Percentiles rank a stretch among this genome's conserved stretches.
These are phyloP conservation scores for Poeciliopsis infans DNA, from an alignment of 2,797 vertebrate species.

Conservation along the genomic window DNA sequence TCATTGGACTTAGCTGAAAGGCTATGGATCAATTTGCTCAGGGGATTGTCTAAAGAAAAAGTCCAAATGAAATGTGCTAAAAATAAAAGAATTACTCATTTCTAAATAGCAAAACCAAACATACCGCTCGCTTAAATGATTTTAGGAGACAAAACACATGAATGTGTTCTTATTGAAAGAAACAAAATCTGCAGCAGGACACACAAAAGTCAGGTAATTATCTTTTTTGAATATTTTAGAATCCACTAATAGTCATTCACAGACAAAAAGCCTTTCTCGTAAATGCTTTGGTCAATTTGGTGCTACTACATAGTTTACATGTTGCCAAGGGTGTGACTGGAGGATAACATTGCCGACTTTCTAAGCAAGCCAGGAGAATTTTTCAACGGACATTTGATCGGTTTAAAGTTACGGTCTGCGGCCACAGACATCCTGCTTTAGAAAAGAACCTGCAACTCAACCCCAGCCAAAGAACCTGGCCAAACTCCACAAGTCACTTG, in stretches of 20 bases:
- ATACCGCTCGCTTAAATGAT: neutral
- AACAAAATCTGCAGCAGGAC: neutral
- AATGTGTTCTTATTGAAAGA: neutral
- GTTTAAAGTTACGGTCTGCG: constrained; percentile 41
- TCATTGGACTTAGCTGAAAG: neutral
- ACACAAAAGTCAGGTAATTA: neutral
- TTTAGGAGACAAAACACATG: neutral
- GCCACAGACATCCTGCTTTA: constrained; percentile 58
- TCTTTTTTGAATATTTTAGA: neutral
- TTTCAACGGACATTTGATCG: constrained; percentile 41
- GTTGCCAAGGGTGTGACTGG: constrained; percentile 19
- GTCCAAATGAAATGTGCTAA: neutral
- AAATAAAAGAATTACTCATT: neutral
- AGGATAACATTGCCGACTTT: constrained; percentile 31
- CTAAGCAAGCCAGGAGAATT: constrained; percentile 54
- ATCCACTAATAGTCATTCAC: neutral
- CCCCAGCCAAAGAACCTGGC: constrained; percentile 41
- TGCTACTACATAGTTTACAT: neutral
- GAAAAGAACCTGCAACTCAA: constrained; percentile 33
- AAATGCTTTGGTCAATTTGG: constrained; percentile 10
- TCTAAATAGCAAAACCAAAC: neutral
- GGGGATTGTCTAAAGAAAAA: neutral
- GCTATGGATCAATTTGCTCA: neutral
- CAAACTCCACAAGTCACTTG: constrained; percentile 38
- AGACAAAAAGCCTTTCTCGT: neutral